Conservation (phyloP, 1,140 invertebrate species). For the Brachionus rubens region DNA sequence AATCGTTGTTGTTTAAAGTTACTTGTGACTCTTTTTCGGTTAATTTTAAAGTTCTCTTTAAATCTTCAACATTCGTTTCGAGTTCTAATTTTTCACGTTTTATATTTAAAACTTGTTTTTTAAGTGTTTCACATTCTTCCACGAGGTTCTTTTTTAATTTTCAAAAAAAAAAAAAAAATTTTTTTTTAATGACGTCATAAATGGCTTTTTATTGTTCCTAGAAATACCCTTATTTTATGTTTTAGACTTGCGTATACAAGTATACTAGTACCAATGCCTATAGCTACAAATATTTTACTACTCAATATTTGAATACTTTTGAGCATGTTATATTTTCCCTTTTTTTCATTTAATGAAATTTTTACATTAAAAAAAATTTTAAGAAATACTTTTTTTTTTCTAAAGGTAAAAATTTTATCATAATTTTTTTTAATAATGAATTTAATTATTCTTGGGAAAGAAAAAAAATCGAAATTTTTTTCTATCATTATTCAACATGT, state of each 20-base stretch:
- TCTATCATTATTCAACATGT: too few relatives aligned
- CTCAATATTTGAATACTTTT: slow-evolving; percentile 8
- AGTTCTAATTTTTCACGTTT: slow-evolving; percentile 8
- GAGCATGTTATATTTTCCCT: too few relatives aligned
- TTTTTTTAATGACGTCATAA: not conserved
- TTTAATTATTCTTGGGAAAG: too few relatives aligned
- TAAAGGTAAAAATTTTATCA: slow-evolving; percentile 11
- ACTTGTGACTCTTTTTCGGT: slow-evolving; percentile 46
- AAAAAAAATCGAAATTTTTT: too few relatives aligned
- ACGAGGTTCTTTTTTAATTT: not conserved
- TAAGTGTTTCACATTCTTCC: slow-evolving; percentile 14
- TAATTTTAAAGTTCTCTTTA: slow-evolving; percentile 30
- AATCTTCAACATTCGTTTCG: slow-evolving; percentile 31
- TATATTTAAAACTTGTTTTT: not conserved
- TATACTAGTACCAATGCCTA: slow-evolving; percentile 12
- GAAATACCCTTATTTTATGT: not conserved
- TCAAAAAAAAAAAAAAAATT: not conserved
- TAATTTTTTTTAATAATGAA: too few relatives aligned
- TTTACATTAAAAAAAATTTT: too few relatives aligned
- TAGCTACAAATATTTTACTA: slow-evolving; percentile 17
- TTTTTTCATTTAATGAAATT: slow-evolving; percentile 23
- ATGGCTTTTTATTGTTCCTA: not conserved
- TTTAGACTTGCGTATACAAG: not conserved
- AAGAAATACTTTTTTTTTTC: slow-evolving; percentile 7
- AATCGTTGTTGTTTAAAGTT: not conserved